phyloP scores from a whole-genome alignment of 2,888 invertebrate species.

The Brassicogethes aeneus region DNA sequence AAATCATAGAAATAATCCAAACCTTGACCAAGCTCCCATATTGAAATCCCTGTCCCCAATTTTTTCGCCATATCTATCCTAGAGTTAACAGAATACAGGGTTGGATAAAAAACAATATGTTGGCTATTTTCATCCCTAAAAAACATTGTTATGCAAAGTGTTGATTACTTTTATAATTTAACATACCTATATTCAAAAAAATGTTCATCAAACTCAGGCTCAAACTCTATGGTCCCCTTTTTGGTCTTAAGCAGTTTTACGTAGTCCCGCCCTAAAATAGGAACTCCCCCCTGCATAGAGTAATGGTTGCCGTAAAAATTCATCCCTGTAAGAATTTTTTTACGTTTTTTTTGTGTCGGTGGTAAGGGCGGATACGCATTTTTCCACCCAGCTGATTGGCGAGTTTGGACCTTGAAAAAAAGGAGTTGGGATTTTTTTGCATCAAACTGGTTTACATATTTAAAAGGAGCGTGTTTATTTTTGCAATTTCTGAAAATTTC shows the following conservation, averaged over 20 bases:
- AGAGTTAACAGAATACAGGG: slow-evolving; percentile 73
- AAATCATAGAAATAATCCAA: slow-evolving; percentile 91
- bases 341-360: slow-evolving; percentile 52
- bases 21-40: slow-evolving; percentile 97
- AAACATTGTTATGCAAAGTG: background rate
- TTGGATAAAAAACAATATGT: slow-evolving; percentile 81
- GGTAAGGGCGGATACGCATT: slow-evolving; percentile 65
- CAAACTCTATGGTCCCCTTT: slow-evolving; percentile 42
- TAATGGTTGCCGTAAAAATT: slow-evolving; percentile 94
- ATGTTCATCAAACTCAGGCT: slow-evolving; percentile 72
- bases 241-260: slow-evolving; percentile 53
- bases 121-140: slow-evolving; percentile 46
- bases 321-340: slow-evolving; percentile 78
- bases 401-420: slow-evolving; percentile 70
- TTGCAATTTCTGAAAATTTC: too few relatives aligned
- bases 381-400: slow-evolving; percentile 72
- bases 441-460: too few relatives aligned
- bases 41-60: slow-evolving; percentile 75
- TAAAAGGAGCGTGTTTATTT: too few relatives aligned
- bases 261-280: slow-evolving; percentile 72
- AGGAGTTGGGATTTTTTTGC: too few relatives aligned
- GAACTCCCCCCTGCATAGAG: slow-evolving; percentile 72
- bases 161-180: slow-evolving; percentile 37
- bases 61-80: slow-evolving; percentile 71
- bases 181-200: slow-evolving; percentile 80